A percentile compares a stretch with the other conserved stretches of the same genome.
Evolutionary conservation across 64 coral and sea anemone species (phyloP).

Genomic region (Stichodactyla mertensii): DNA sequence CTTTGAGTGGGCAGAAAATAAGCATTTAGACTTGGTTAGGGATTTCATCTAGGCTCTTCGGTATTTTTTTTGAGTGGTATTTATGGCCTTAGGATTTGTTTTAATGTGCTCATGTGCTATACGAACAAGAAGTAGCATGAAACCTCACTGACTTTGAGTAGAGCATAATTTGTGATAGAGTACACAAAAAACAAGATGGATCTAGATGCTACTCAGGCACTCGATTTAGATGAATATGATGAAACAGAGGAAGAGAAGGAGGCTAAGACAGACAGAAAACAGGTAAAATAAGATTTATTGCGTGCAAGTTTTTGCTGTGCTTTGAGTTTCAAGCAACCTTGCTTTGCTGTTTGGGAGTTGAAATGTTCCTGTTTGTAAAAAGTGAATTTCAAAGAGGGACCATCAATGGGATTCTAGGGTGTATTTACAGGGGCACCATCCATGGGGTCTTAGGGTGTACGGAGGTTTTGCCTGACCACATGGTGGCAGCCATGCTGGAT

Average conservation of each 20-base stretch:
- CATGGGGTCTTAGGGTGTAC: too few species aligned
- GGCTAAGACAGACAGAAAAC: background rate
- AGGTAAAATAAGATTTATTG: background rate
- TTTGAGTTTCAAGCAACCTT: too few species aligned
- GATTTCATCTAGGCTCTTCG: background rate
- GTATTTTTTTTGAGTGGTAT: background rate
- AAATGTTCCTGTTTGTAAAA: too few species aligned
- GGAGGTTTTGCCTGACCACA: too few species aligned
- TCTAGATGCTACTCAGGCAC: slow-evolving; percentile 52
- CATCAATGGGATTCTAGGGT: too few species aligned
- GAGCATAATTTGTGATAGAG: background rate
- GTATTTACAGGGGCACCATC: too few species aligned
- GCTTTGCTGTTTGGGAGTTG: too few species aligned
- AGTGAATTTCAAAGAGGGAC: too few species aligned
- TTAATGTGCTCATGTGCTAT: background rate
- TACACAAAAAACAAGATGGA: slow-evolving; percentile 15
- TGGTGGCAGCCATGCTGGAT: too few species aligned
- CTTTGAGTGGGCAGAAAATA: background rate
- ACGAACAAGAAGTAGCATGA: background rate
- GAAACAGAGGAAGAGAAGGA: slow-evolving; percentile 15
- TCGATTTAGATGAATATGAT: slow-evolving; percentile 16
- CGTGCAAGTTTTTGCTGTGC: background rate
- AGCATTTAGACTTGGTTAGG: background rate
- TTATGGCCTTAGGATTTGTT: background rate
- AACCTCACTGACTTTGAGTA: background rate